A percentile compares a stretch with the other conserved stretches of the same genome.
Conservation (phyloP, 2,113 vertebrate genomes). For the Prolemur simus region DNA sequence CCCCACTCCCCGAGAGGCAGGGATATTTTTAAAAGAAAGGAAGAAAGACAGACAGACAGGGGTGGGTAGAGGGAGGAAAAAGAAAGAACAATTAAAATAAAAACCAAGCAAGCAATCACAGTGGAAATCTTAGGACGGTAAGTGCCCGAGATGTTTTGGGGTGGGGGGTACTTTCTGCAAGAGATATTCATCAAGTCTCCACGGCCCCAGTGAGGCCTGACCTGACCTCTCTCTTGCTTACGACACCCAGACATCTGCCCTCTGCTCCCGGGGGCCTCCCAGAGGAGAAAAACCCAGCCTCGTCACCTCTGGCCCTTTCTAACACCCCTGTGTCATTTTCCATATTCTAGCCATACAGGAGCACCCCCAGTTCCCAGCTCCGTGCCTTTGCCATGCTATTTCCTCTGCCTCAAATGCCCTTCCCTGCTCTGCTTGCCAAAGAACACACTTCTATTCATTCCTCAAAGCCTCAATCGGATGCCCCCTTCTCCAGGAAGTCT, state of each 20-base stretch:
- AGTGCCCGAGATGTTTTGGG: neutral
- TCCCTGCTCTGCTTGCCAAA: neutral
- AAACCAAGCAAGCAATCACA: neutral
- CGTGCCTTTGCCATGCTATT: neutral
- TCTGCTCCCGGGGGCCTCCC: neutral
- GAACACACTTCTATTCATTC: neutral
- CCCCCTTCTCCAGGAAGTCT: neutral
- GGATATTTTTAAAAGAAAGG: neutral
- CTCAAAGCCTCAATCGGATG: neutral
- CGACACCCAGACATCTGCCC: neutral
- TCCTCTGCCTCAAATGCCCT: neutral
- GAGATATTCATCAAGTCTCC: neutral
- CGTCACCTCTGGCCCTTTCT: neutral
- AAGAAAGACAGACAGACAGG: neutral
- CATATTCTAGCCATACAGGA: neutral
- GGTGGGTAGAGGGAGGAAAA: neutral
- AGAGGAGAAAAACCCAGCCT: neutral
- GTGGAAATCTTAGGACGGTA: neutral
- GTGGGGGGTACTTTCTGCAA: neutral
- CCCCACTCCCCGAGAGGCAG: too few relatives aligned
- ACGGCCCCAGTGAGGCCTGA: neutral
- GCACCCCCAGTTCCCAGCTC: neutral
- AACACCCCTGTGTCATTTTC: neutral
- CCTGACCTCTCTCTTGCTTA: neutral
- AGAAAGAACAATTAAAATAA: conserved; percentile 1